Evolutionary conservation across 2,113 vertebrate genomes (phyloP).

Genomic region (Corythoichthys haematopterus): DNA sequence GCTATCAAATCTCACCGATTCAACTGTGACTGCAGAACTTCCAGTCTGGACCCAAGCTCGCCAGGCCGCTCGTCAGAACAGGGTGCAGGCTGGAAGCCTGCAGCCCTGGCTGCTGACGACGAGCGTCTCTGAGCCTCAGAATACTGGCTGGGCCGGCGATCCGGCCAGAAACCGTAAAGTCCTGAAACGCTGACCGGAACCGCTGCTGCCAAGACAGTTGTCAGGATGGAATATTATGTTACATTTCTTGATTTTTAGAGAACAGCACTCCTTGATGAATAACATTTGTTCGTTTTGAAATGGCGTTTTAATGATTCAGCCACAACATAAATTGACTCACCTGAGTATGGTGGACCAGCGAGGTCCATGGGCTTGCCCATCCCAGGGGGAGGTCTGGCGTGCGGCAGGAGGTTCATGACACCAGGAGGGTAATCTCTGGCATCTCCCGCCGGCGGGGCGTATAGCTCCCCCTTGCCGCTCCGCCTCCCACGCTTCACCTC

Average conservation of each 20-base stretch:
- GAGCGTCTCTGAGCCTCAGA: conserved; percentile 68
- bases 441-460: conserved; percentile 34
- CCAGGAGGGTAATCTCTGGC: conserved; percentile 68
- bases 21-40: conserved; percentile 88
- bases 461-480: conserved; percentile 53
- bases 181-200: conserved; percentile 72
- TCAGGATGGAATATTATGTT: no score
- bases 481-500: conserved; percentile 67
- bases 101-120: conserved; percentile 60
- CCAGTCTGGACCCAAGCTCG: conserved; percentile 84
- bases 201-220: conserved; percentile 39
- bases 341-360: conserved; percentile 65
- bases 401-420: conserved; percentile 67
- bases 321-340: conserved; percentile 31
- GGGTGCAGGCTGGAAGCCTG: conserved; percentile 35
- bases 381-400: conserved; percentile 39
- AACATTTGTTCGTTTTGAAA: not conserved
- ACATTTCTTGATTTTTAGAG: no score
- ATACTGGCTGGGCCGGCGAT: conserved; percentile 60
- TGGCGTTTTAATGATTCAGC: no score
- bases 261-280: no score
- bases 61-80: conserved; percentile 66
- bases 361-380: conserved; percentile 56
- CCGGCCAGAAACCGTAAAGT: conserved; percentile 83
- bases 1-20: conserved; percentile 70